Base-by-base conservation (phyloP, 1,140 invertebrate species). In the Lucilia sericata region DNA sequence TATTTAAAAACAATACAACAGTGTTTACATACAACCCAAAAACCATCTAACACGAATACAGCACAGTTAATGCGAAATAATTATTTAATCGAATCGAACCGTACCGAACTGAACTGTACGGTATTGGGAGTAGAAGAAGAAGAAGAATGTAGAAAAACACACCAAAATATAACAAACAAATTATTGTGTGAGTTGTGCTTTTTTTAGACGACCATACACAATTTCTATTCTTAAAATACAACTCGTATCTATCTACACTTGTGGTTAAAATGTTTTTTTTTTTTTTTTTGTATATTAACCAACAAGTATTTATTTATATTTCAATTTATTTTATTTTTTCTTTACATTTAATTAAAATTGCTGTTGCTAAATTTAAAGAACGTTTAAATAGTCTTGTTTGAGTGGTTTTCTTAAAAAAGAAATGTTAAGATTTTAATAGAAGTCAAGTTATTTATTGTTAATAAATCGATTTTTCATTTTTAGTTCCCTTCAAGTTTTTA, bases 161-260 rank as follows among this genome's bases (percentile, higher is more conserved):
- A 60, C 3, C 42, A 5, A 42, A 42, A 42, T 42, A 42, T 5
- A 42, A 42, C 42, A 60, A 70, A 70, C n/a, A 70, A 25, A 70
- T 25, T 70, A n/a, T 70, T 19, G 14, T 70, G n/a, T 21, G n/a
- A 21, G n/a, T 70, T 21, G 65, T 19, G 21, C 19, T 21, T 21
- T 70, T 21, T 70, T 21, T 70, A 19, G n/a, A 19, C 65, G n/a
- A 25, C 65, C 65, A 70, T 70, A 21, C 19, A 25, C 65, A 19
- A 70, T 25, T 21, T 70, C 51, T 55, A 55, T 55, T 55, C 65
- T 70, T 70, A 70, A 70, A 70, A 70, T 70, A 70, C 21, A 10
- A 12, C 13, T 42, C 42, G 42, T 42, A 10, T 42, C 42, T 42
- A 42, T 42, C 5, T 42, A 42, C n/a, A 60, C 55, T 60, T 70